Evolutionary conservation across 2,113 vertebrate genomes (phyloP), one percentile per base, ranked within the genome.

Genomic region (Eleginops maclovinus): DNA sequence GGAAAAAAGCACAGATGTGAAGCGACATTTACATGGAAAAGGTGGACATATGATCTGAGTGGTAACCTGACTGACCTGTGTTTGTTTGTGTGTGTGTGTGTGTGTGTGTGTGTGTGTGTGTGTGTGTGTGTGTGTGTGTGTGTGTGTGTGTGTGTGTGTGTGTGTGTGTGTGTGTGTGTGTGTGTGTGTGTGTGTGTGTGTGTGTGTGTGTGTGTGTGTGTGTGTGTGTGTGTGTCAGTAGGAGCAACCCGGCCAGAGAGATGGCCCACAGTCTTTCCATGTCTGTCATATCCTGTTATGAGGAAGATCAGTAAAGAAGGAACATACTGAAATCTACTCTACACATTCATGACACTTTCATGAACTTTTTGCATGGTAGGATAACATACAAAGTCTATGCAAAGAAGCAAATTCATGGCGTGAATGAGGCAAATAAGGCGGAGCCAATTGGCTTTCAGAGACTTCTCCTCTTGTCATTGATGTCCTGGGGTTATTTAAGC

Each of bases 281-380:
- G 72, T 81, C 72, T 71, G 41, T 71, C 76, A 79, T 24, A 79
- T 90, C 86, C 91, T 91, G 84, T 89, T 81, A 64, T 59, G 24
- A 67, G 62, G 36, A 66, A 16, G 50, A 79, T 63, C 56, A 51
- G 49, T 21, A 44, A 47, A 54, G 24, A 53, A 24, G 15, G 46
- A 77, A 58, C 47, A 2, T 19, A 51, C 63, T 8, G 3, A 59
- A 28, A 54, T 55, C 9, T 16, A 24, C 14, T n/a, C 3, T 12
- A 36, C 41, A 49, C 43, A 21, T 63, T 54, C 13, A 43, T 54
- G 21, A 51, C 1, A 19, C n/a, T 36, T 36, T 36, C 5, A 36
- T 36, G 5, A 36, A 36, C 31, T 36, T 36, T 36, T 36, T 36
- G 31, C 31, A 8, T 36, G 5, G 31, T 36, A 8, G 8, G 31